Conservation (phyloP, 2,888 invertebrate species). For the Lasioglossum oenotherae region DNA sequence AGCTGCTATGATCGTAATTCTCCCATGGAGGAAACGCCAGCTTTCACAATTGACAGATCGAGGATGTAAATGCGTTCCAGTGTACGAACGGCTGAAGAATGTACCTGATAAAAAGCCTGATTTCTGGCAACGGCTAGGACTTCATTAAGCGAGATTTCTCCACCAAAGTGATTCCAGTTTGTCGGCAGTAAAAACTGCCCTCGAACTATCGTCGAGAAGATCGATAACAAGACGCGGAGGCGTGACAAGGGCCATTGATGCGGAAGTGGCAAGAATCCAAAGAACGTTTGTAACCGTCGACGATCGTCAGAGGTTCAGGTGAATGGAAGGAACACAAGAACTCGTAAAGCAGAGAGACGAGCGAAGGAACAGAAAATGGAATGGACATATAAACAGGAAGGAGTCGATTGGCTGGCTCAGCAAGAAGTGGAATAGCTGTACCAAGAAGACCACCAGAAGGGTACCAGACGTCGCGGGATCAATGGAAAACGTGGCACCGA, state of each 20-base stretch:
- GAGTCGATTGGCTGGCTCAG: conserved; percentile 1
- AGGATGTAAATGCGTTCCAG: neutral
- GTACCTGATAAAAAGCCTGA: neutral
- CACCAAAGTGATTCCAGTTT: neutral
- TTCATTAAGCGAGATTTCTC: neutral
- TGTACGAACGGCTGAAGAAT: neutral
- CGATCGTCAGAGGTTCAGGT: neutral
- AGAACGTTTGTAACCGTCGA: neutral
- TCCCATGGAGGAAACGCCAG: neutral
- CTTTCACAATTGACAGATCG: neutral
- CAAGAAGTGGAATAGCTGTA: neutral
- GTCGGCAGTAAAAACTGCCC: neutral
- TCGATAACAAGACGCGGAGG: conserved; percentile 4
- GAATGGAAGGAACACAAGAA: neutral
- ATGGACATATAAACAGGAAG: conserved; percentile 20
- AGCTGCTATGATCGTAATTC: neutral
- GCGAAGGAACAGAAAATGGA: neutral
- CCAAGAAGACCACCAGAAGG: conserved; percentile 29
- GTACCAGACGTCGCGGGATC: neutral
- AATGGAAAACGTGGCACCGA: neutral
- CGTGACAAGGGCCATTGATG: conserved; percentile 2
- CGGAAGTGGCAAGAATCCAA: conserved; percentile 1
- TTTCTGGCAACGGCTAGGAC: neutral
- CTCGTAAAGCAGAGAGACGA: neutral
- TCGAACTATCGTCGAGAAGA: neutral